These are phyloP conservation scores for Pipra filicauda DNA, from an alignment of 2,113 vertebrate genomes.

Conservation along the genomic window DNA sequence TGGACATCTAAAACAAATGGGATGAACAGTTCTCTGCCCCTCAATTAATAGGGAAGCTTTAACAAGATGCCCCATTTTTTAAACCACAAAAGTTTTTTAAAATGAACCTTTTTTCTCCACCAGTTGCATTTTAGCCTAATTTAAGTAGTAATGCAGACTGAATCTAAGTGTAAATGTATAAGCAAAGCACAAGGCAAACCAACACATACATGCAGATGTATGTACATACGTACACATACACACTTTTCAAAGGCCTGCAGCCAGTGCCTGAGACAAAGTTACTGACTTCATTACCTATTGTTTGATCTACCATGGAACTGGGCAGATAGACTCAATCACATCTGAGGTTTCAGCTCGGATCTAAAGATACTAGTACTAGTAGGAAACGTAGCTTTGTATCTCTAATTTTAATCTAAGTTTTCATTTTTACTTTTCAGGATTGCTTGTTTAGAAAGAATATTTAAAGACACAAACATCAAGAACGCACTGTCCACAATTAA, in stretches of 20 bases:
- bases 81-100: not conserved
- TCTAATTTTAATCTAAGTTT: not conserved
- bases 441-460: not conserved
- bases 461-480: not conserved
- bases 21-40: not conserved
- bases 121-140: not conserved
- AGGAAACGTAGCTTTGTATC: not conserved
- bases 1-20: not conserved
- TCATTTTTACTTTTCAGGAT: not conserved
- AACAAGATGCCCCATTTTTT: not conserved
- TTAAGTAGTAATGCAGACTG: not conserved
- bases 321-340: not conserved
- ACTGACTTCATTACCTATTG: not conserved
- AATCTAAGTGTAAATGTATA: not conserved
- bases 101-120: not conserved
- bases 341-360: not conserved
- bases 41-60: not conserved
- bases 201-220: not conserved
- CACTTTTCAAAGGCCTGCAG: not conserved
- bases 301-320: not conserved
- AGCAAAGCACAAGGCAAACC: not conserved
- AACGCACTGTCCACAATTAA: not conserved
- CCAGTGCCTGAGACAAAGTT: not conserved
- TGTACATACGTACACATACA: rapidly evolving
- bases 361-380: not conserved